phyloP scores from a whole-genome alignment of 2,113 vertebrate genomes.

The Morone saxatilis region DNA sequence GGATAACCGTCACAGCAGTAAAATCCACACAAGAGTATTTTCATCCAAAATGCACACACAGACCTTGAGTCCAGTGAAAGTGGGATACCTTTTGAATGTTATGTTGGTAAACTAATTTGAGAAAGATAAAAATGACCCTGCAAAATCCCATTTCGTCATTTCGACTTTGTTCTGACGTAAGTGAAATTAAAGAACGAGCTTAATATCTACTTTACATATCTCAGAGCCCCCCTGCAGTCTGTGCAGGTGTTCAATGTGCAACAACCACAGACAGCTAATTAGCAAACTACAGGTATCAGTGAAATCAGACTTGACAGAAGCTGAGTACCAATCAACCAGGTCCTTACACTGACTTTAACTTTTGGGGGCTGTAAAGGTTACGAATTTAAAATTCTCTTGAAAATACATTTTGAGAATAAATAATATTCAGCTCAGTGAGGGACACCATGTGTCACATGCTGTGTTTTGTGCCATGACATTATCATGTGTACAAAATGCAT shows the following conservation, averaged over 20 bases:
- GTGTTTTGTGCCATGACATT: slow-evolving; percentile 7
- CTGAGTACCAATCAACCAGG: slow-evolving; percentile 9
- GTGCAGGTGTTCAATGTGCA: slow-evolving; percentile 43
- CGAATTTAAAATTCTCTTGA: slow-evolving; percentile 2
- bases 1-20: background rate
- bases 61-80: slow-evolving; percentile 9
- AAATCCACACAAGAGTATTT: background rate
- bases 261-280: slow-evolving; percentile 35
- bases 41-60: background rate
- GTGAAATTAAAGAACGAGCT: background rate
- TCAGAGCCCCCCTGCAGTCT: slow-evolving; percentile 6
- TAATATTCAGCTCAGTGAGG: slow-evolving; percentile 8
- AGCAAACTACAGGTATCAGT: slow-evolving; percentile 37
- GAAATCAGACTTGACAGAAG: slow-evolving; percentile 7
- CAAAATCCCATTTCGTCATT: too few species aligned
- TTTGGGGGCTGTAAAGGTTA: background rate
- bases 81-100: slow-evolving; percentile 15
- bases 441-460: background rate
- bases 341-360: slow-evolving; percentile 8
- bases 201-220: background rate
- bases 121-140: too few species aligned
- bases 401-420: slow-evolving; percentile 32
- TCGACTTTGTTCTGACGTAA: background rate
- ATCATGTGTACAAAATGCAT: background rate
- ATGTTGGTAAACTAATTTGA: background rate